Conservation (phyloP, 1,140 invertebrate species). For the Hycleus cichorii region DNA sequence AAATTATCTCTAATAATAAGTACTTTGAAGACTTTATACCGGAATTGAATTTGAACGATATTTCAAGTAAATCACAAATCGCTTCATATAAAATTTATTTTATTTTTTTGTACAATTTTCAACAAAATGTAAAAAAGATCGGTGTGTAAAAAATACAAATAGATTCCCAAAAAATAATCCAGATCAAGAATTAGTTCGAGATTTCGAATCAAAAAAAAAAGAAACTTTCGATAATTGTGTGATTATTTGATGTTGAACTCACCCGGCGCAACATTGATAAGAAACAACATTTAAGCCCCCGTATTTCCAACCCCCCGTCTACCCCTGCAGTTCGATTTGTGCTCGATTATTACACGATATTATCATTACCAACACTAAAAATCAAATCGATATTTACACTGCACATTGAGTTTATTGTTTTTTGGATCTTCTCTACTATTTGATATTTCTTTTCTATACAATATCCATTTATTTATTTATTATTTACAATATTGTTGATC, state of each 20-base stretch:
- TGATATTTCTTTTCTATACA: background rate
- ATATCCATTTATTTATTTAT: background rate
- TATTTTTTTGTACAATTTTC: conserved; percentile 11
- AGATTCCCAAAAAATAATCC: no score
- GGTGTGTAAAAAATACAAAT: background rate
- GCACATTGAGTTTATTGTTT: background rate
- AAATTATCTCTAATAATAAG: conserved; percentile 4
- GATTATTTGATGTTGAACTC: background rate
- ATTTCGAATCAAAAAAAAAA: background rate
- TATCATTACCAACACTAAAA: conserved; percentile 9
- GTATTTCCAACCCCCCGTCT: background rate
- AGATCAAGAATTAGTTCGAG: background rate
- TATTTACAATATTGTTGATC: background rate
- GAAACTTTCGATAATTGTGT: no score
- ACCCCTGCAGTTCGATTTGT: no score
- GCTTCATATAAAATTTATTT: conserved; percentile 9
- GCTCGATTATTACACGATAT: background rate
- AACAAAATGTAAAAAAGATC: conserved; percentile 2
- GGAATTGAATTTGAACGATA: no score
- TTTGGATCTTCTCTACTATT: background rate
- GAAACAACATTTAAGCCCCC: conserved; percentile 5
- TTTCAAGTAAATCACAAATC: conserved; percentile 20
- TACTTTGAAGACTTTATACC: background rate
- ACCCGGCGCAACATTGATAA: conserved; percentile 8
- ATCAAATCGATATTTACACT: conserved; percentile 17